Percentiles rank a stretch among this genome's conserved stretches.
phyloP scores from a whole-genome alignment of 2,113 vertebrate genomes.

The Etia nguti region DNA sequence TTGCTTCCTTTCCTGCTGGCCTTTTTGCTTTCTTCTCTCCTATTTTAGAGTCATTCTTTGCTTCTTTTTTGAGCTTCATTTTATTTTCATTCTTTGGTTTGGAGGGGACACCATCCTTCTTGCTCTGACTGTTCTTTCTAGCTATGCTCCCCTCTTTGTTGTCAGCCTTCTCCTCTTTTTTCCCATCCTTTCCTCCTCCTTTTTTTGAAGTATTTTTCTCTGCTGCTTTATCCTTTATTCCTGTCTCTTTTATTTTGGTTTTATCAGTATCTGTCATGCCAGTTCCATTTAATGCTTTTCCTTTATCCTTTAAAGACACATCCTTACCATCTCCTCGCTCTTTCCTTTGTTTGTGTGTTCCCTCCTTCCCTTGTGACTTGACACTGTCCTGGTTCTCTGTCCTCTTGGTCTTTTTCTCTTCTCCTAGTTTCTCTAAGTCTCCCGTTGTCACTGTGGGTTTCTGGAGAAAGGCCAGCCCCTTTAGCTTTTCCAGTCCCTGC shows the following conservation, averaged over 20 bases:
- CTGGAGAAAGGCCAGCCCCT: conserved; percentile 85
- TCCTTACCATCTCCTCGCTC: conserved; percentile 66
- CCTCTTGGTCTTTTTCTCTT: conserved; percentile 45
- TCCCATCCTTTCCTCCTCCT: conserved; percentile 66
- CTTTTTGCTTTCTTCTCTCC: conserved; percentile 63
- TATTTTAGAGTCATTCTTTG: conserved; percentile 74
- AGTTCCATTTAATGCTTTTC: conserved; percentile 63
- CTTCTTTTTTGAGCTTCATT: conserved; percentile 72
- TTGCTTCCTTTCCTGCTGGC: conserved; percentile 55
- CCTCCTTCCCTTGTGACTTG: conserved; percentile 69
- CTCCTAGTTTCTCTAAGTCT: conserved; percentile 71
- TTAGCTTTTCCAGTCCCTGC: conserved; percentile 87
- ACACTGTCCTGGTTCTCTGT: conserved; percentile 84
- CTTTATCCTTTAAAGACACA: conserved; percentile 61
- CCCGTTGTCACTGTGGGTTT: conserved; percentile 81
- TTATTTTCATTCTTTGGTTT: conserved; percentile 78
- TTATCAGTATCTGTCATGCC: conserved; percentile 66
- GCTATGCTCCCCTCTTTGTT: conserved; percentile 63
- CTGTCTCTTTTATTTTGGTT: conserved; percentile 59
- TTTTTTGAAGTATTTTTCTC: conserved; percentile 70
- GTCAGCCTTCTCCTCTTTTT: conserved; percentile 68
- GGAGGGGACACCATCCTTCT: conserved; percentile 44
- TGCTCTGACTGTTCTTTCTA: conserved; percentile 53
- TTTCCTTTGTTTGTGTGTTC: conserved; percentile 38
- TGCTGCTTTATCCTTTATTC: conserved; percentile 57